These are phyloP conservation scores for Columbina picui DNA, from an alignment of 2,113 vertebrate species.

Conservation along the genomic window DNA sequence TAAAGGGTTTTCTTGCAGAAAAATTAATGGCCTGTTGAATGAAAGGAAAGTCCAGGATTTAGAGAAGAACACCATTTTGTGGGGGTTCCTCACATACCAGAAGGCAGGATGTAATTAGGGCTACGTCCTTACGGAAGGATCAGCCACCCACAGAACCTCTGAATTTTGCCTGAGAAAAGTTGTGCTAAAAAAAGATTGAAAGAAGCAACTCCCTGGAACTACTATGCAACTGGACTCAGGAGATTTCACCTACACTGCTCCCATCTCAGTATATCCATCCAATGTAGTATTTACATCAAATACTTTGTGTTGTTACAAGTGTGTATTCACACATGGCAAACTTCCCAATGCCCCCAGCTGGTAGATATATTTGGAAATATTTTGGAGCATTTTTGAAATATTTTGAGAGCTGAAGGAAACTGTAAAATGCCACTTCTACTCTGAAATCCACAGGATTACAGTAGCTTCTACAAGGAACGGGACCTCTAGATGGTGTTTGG, in stretches of 20 bases:
- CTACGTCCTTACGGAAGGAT: background rate
- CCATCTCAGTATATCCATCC: background rate
- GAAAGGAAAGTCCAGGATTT: background rate
- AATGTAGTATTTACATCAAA: background rate
- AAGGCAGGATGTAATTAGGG: background rate
- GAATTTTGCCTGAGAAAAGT: background rate
- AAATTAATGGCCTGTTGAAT: background rate
- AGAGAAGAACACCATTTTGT: background rate
- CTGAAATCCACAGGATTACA: constrained; percentile 28
- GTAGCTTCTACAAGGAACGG: background rate
- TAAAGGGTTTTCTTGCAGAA: background rate
- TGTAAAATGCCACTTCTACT: constrained; percentile 1
- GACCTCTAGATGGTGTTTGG: constrained; percentile 38
- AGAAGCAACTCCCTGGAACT: background rate
- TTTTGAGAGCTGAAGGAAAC: background rate
- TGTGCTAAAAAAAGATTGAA: background rate
- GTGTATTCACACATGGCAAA: background rate
- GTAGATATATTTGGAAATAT: background rate
- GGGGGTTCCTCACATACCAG: background rate
- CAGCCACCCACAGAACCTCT: background rate
- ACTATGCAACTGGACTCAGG: background rate
- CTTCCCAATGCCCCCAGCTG: background rate
- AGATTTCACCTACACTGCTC: background rate
- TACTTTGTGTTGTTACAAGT: background rate
- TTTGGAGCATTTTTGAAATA: constrained; percentile 37